Base-by-base conservation (phyloP, 2,888 invertebrate genomes). In the Standfussiana lucernea region DNA sequence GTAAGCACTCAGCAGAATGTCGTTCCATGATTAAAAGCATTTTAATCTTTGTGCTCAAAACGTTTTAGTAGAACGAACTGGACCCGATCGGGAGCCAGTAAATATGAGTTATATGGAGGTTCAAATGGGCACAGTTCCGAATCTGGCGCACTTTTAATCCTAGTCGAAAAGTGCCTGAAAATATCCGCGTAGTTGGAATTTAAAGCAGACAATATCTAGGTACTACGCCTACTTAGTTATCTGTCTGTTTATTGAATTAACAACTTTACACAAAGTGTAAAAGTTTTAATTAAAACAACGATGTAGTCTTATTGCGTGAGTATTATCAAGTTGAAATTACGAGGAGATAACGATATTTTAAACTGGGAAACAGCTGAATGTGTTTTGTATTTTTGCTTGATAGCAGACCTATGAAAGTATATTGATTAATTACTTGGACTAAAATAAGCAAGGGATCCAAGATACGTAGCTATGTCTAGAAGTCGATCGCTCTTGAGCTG, bases 271-370 rank as follows among this genome's bases (percentile, higher is more conserved):
- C 71, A 56, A 83, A 89, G 80, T 88, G 82, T 53, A 68, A 77
- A 91, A 90, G 81, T 90, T 88, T 88, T 86, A 91, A 88, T 89
- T 89, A 86, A 89, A 88, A 81, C 73, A 75, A 74, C 74, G 83
- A 79, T 85, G 84, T 79, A 86, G 86, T 86, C 86, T 80, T 79
- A 82, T 79, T 77, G 72, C 73, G 24, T 72, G 61, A 67, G 37
- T 67, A 65, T 61, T 62, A 73, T 74, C 24, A 74, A 79, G 75
- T 77, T 77, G 69, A 67, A 75, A 77, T 86, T 66, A 72, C 66
- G 56, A 68, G 28, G 11, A 61, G 59, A 62, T 79, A 80, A 64
- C 35, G 40, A 50, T 65, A 42, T 67, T 69, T 68, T 7, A n/a
- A 65, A 53, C 40, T 40, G 59, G 1, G 32, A 61, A 59, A 70